Evolutionary conservation across 2,888 invertebrate species (phyloP).

Genomic region (Aphidoletes aphidimyza): DNA sequence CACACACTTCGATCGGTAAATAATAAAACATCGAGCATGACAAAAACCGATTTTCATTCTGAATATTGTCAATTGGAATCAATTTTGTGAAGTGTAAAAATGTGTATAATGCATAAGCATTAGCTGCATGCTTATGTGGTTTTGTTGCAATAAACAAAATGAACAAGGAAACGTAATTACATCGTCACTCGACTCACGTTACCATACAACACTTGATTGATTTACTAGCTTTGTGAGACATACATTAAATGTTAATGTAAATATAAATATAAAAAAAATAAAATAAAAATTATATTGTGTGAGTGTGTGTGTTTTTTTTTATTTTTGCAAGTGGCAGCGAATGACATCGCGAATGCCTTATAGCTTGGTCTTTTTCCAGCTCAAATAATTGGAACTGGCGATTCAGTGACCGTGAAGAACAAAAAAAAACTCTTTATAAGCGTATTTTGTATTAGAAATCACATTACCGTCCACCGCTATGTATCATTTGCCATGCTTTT

Average conservation of each 20-base stretch:
- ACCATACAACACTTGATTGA: not conserved
- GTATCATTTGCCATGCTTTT: not conserved
- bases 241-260: no score
- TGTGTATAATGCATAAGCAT: not conserved
- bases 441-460: not conserved
- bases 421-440: not conserved
- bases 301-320: no score
- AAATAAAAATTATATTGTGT: not conserved
- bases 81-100: no score
- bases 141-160: constrained; percentile 15
- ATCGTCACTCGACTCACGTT: not conserved
- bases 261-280: no score
- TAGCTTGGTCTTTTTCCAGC: not conserved
- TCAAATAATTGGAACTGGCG: constrained; percentile 20
- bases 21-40: no score
- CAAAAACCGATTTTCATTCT: no score
- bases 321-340: not conserved
- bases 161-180: constrained; percentile 3
- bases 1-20: no score
- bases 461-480: not conserved
- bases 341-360: not conserved
- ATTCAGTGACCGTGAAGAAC: constrained; percentile 24
- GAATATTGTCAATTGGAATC: no score
- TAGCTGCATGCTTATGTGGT: not conserved
- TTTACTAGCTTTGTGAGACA: not conserved